phyloP scores from a whole-genome alignment of 2,113 vertebrate species.

The Etia nguti region DNA sequence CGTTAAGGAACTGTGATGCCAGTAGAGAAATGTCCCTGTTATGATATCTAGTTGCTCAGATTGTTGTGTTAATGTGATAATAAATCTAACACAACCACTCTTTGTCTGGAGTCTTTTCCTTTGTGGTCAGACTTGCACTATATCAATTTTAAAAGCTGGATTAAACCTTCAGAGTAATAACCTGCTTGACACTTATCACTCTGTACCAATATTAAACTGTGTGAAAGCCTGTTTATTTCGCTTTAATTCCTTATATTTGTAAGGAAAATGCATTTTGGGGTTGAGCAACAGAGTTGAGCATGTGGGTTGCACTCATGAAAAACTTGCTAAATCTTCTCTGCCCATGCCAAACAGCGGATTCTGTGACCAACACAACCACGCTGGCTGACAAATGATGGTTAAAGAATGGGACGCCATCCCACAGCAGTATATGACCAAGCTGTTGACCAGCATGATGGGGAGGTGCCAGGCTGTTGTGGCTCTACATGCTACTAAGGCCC shows the following conservation, averaged over 20 bases:
- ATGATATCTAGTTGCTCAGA: conserved; percentile 9
- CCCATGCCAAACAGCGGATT: background rate
- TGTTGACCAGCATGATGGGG: background rate
- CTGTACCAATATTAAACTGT: background rate
- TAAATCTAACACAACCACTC: conserved; percentile 35
- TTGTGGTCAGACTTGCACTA: background rate
- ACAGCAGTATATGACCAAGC: background rate
- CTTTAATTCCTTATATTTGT: background rate
- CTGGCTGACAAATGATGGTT: background rate
- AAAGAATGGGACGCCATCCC: background rate
- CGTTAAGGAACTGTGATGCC: background rate
- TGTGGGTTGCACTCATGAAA: background rate
- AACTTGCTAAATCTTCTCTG: background rate
- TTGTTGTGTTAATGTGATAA: conserved; percentile 42
- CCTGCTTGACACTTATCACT: background rate
- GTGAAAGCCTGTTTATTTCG: background rate
- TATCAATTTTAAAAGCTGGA: background rate
- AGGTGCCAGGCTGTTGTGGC: background rate
- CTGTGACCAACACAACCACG: background rate
- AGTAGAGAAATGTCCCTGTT: conserved; percentile 19
- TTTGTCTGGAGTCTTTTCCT: conserved; percentile 2
- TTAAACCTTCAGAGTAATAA: background rate
- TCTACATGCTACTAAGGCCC: background rate
- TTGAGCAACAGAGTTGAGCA: background rate
- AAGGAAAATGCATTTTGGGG: background rate